A percentile compares a stretch with the other conserved stretches of the same genome.
phyloP scores from a whole-genome alignment of 1,140 invertebrate species.

The Pogonus chalceus region DNA sequence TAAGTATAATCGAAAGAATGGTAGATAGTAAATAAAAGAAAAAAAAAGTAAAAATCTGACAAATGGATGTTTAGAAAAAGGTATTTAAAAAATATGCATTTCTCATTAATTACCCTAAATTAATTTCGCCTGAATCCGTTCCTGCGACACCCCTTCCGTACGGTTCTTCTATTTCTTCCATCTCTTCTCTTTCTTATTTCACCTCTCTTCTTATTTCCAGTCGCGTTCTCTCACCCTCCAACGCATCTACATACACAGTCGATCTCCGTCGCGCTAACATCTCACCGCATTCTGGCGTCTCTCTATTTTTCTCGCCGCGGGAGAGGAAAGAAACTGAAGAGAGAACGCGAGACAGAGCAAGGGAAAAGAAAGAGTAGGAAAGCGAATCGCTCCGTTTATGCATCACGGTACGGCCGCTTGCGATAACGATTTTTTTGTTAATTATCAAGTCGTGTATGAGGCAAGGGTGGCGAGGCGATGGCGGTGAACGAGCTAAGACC shows the following conservation, averaged over 20 bases:
- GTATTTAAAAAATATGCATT: no score
- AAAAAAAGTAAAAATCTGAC: no score
- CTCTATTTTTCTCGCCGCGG: background rate
- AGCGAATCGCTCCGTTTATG: conserved; percentile 32
- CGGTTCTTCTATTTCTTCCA: no score
- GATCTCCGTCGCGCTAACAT: no score
- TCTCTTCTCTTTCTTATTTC: background rate
- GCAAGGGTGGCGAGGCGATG: conserved; percentile 6
- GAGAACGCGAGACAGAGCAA: conserved; percentile 5
- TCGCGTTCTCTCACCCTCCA: conserved; percentile 3
- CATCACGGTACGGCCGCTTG: conserved; percentile 29
- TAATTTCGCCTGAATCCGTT: no score
- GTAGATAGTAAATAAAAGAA: no score
- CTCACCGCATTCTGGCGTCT: no score
- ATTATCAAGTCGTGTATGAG: conserved; percentile 38
- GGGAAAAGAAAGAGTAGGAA: conserved; percentile 21
- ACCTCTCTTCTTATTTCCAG: conserved; percentile 10
- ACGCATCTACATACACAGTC: background rate
- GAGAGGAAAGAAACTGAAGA: conserved; percentile 10
- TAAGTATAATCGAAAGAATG: no score
- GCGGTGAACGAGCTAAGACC: conserved; percentile 12
- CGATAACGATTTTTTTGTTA: conserved; percentile 39
- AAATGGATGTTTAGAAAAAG: no score
- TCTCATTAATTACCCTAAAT: no score
- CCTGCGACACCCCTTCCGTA: no score